Conservation (phyloP, 2,113 vertebrate species). For the Asarcornis scutulata region DNA sequence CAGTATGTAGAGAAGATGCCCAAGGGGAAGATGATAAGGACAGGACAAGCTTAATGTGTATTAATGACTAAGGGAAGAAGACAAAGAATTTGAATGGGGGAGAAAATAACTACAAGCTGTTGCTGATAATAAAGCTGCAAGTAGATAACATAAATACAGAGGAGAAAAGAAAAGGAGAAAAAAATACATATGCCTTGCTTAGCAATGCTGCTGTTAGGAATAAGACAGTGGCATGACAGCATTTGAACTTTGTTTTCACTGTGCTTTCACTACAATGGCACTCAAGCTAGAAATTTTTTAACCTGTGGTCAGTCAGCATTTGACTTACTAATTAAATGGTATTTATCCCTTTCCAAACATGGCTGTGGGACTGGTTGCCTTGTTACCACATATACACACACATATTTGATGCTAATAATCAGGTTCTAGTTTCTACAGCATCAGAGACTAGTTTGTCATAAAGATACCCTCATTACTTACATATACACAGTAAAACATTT, state of each 20-base stretch:
- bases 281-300: not conserved
- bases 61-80: not conserved
- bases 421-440: not conserved
- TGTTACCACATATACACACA: not conserved
- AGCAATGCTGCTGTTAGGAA: not conserved
- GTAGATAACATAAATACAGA: not conserved
- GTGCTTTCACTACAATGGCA: not conserved
- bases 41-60: not conserved
- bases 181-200: not conserved
- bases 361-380: not conserved
- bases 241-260: not conserved
- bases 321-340: not conserved
- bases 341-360: not conserved
- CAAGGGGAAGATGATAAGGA: conserved; percentile 11
- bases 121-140: conserved; percentile 1
- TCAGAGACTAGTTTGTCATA: not conserved
- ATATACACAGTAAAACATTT: not conserved
- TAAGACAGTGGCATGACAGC: not conserved
- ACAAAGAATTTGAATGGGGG: not conserved
- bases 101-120: not conserved
- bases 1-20: not conserved
- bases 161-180: not conserved
- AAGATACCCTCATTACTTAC: not conserved
- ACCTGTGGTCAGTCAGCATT: not conserved
- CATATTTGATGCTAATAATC: not conserved